Conservation (phyloP, 2,113 vertebrate genomes). For the Zosterops lateralis region DNA sequence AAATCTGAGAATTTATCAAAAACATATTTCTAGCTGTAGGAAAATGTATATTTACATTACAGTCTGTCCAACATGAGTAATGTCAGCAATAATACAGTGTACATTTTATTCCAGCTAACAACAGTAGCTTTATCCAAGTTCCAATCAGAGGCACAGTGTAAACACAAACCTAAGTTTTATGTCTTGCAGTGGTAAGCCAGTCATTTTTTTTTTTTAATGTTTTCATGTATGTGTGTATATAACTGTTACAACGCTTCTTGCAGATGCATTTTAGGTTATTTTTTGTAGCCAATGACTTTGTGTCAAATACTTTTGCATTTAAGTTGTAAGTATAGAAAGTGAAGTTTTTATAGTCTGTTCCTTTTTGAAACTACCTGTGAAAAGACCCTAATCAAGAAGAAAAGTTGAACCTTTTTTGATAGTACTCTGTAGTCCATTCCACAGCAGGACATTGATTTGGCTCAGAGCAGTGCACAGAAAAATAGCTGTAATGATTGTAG, state of each 20-base stretch:
- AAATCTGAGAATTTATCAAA: constrained; percentile 73
- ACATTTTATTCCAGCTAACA: constrained; percentile 67
- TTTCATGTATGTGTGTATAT: not conserved
- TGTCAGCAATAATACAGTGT: constrained; percentile 59
- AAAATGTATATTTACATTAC: constrained; percentile 69
- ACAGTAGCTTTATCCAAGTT: constrained; percentile 67
- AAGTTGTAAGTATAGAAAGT: not conserved
- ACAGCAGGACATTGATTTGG: not conserved
- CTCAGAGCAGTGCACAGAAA: not conserved
- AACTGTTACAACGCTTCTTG: constrained; percentile 31
- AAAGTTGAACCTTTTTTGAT: not conserved
- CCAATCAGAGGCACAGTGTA: constrained; percentile 61
- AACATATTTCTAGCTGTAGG: constrained; percentile 71
- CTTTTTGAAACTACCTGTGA: not conserved
- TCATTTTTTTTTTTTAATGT: not conserved
- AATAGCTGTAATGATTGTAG: not conserved
- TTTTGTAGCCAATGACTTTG: not conserved
- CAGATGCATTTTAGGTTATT: constrained; percentile 26
- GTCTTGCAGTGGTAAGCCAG: constrained; percentile 22
- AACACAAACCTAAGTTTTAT: constrained; percentile 57
- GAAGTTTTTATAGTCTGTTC: not conserved
- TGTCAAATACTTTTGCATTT: not conserved
- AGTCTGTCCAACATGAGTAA: constrained; percentile 68
- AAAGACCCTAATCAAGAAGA: not conserved
- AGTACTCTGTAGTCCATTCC: not conserved